Evolutionary conservation across 1,140 invertebrate species (phyloP), one percentile per base, ranked within the genome.

Genomic region (Saccostrea echinata): DNA sequence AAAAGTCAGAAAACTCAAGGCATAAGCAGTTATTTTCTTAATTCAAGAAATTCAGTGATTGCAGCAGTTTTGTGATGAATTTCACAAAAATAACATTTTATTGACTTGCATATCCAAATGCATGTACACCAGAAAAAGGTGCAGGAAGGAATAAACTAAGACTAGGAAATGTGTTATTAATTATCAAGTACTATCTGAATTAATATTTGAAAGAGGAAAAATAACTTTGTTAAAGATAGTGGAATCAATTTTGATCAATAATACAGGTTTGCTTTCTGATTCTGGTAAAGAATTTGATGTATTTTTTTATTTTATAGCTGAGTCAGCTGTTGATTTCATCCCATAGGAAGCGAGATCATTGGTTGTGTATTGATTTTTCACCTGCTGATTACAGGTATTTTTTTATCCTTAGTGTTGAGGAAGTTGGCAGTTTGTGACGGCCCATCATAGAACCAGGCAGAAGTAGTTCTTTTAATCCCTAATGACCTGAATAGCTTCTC

Each of bases 311-410:
- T 27, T 76, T 76, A 76, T 18, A 76, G 68, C 68, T 76, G 30
- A 61, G 55, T n/a, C 68, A 76, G 68, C 30, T 16, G 68, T 27
- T 30, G 68, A 76, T 30, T 76, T 18, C 27, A 16, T 76, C 68
- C 24, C 24, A 16, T 24, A 12, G 24, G 16, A 27, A 27, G 27
- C 13, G 68, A 33, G 68, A 76, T 76, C 12, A 33, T 76, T 76
- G 68, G 27, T 16, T 76, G 68, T 76, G 68, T 76, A 76, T 76
- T 76, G 68, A 76, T 76, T 76, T n/a, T 76, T 76, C 68, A 76
- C 68, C 68, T 76, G 68, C 68, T 76, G 68, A 76, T 76, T 76
- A 76, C 24, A 27, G 68, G 68, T 76, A 76, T 76, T 24, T 76
- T 68, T 76, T 76, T 76, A 76, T 76, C 68, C 68, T 76, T 76